A percentile compares a stretch with the other conserved stretches of the same genome.
These are phyloP conservation scores for Argyrosomus regius DNA, from an alignment of 2,797 vertebrate genomes.

Conservation along the genomic window DNA sequence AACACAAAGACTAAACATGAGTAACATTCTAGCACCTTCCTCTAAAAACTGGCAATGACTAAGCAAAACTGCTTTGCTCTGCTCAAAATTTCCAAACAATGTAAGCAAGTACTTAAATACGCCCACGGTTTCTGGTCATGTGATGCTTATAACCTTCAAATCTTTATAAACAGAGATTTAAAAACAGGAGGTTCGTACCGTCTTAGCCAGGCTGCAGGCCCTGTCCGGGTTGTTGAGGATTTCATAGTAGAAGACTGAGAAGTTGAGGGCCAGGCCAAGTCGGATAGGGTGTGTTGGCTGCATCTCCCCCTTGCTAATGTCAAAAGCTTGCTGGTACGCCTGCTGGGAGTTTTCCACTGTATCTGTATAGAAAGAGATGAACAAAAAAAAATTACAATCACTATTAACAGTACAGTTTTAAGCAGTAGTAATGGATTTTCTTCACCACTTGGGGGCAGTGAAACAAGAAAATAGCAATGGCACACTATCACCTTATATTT, in stretches of 20 bases:
- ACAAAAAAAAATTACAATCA: not conserved
- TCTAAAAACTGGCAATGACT: not conserved
- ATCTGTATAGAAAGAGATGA: conserved; percentile 76
- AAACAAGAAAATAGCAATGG: not conserved
- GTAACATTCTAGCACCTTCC: not conserved
- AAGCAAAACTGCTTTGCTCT: not conserved
- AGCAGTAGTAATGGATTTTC: not conserved
- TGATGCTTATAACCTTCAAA: not conserved
- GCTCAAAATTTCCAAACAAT: not conserved
- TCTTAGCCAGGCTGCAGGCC: conserved; percentile 97
- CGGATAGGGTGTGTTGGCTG: conserved; percentile 98
- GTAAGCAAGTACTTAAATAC: not conserved
- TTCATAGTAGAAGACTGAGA: conserved; percentile 99
- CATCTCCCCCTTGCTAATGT: conserved; percentile 99
- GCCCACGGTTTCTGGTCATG: not conserved
- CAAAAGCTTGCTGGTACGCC: conserved; percentile 97
- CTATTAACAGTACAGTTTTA: not conserved
- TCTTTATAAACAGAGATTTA: not conserved
- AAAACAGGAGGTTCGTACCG: conserved; percentile 83
- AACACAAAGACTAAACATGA: conserved; percentile 41
- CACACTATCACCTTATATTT: not conserved
- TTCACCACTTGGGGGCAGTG: conserved; percentile 15
- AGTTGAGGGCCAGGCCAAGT: conserved; percentile 98
- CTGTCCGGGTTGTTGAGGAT: conserved; percentile 98
- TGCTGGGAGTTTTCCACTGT: conserved; percentile 95